phyloP scores from a whole-genome alignment of 2,113 vertebrate species.

The Campylorhamphus procurvoides region DNA sequence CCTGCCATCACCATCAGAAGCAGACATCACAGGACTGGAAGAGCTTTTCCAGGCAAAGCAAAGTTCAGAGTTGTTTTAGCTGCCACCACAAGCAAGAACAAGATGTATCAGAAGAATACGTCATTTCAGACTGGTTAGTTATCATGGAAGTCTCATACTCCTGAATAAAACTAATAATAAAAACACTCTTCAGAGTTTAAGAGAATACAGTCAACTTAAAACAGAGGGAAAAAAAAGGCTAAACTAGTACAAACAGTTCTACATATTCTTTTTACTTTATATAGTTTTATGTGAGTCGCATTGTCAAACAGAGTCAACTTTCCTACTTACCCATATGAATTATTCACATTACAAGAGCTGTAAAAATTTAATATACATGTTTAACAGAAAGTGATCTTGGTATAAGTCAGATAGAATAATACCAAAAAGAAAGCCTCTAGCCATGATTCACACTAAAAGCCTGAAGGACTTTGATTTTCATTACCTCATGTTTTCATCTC shows the following conservation, averaged over 20 bases:
- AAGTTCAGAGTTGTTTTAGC: background rate
- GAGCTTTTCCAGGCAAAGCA: conserved; percentile 3
- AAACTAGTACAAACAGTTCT: background rate
- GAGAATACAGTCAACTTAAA: background rate
- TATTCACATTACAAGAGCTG: background rate
- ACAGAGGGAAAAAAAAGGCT: background rate
- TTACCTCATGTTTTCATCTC: background rate
- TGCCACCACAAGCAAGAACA: conserved; percentile 8
- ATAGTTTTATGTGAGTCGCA: background rate
- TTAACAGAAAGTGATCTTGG: background rate
- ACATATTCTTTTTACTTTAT: background rate
- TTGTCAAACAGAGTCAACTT: background rate
- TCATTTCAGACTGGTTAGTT: conserved; percentile 6
- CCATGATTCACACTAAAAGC: background rate
- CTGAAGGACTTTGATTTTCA: background rate
- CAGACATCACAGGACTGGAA: background rate
- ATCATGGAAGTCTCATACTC: background rate
- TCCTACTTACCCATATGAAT: background rate
- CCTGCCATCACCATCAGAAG: background rate
- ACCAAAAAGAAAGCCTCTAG: background rate
- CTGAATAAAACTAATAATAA: background rate
- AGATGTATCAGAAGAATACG: background rate
- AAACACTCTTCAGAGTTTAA: background rate
- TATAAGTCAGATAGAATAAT: background rate
- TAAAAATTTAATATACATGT: background rate